Conservation (phyloP, 2,888 invertebrate genomes). For the Chymomyza amoena region DNA sequence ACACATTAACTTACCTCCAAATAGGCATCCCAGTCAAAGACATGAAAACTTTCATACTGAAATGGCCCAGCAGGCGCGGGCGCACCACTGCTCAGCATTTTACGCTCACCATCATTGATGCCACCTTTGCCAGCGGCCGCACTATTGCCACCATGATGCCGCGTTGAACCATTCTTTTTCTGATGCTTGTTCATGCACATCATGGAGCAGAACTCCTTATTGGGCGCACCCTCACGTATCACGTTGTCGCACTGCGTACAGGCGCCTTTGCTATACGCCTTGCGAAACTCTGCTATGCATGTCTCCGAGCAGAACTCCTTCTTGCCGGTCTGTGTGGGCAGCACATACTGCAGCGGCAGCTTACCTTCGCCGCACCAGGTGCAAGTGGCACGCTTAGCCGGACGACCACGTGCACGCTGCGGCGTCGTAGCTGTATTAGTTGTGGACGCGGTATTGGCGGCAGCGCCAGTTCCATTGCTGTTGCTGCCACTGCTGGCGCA, state of each 20-base stretch:
- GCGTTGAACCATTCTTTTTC: constrained; percentile 83
- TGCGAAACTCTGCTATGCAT: constrained; percentile 92
- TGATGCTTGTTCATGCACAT: constrained; percentile 92
- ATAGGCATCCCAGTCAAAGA: constrained; percentile 95
- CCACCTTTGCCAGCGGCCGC: constrained; percentile 23
- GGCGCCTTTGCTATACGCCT: constrained; percentile 92
- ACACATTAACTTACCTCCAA: constrained; percentile 67
- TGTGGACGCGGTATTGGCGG: constrained; percentile 25
- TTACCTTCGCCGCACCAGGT: constrained; percentile 93
- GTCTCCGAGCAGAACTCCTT: constrained; percentile 96
- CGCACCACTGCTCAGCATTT: constrained; percentile 74
- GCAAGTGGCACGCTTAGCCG: constrained; percentile 86
- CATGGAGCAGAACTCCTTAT: constrained; percentile 90
- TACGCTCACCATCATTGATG: constrained; percentile 51
- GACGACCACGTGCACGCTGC: constrained; percentile 82
- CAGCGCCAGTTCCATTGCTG: constrained; percentile 31
- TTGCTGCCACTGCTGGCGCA: constrained; percentile 51
- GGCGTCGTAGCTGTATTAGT: constrained; percentile 35
- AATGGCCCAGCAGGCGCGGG: constrained; percentile 84
- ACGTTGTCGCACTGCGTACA: constrained; percentile 93
- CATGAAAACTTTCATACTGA: constrained; percentile 88
- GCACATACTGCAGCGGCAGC: constrained; percentile 89
- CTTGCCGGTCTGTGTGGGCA: constrained; percentile 90
- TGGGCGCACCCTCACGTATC: constrained; percentile 86
- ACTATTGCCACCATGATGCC: constrained; percentile 52